Evolutionary conservation across 2,113 vertebrate species (phyloP).

Genomic region (Podocnemis expansa): DNA sequence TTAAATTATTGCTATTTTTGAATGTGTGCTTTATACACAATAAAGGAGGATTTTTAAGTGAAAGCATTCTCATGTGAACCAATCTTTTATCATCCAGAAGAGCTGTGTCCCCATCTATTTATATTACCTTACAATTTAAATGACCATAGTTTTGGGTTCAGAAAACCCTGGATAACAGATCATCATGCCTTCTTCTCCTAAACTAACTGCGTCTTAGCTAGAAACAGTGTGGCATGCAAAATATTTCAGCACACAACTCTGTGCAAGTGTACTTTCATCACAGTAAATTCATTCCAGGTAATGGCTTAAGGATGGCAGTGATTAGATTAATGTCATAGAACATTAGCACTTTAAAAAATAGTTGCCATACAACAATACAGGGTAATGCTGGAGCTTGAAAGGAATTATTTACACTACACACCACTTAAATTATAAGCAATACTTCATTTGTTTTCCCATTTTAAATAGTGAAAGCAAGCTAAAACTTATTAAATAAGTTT

Average conservation of each 20-base stretch:
- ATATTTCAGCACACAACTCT: neutral
- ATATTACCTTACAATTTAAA: too few species aligned
- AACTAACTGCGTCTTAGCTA: neutral
- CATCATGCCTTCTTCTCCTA: neutral
- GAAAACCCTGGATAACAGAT: too few species aligned
- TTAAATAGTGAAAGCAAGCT: neutral
- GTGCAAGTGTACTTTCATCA: neutral
- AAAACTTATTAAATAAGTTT: neutral
- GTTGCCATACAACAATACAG: neutral
- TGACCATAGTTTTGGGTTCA: too few species aligned
- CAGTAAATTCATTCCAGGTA: neutral
- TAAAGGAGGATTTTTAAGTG: too few species aligned
- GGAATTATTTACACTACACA: neutral
- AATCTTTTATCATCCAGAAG: too few species aligned
- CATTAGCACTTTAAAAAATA: neutral
- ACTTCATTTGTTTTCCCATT: neutral
- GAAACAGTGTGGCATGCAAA: neutral
- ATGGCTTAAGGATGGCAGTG: neutral
- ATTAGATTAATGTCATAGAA: neutral
- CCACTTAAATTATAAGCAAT: neutral
- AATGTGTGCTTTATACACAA: too few species aligned
- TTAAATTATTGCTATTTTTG: too few species aligned
- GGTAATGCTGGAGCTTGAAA: neutral
- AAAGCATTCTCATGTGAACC: too few species aligned
- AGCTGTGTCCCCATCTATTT: too few species aligned